phyloP scores from a whole-genome alignment of 2,797 vertebrate species.

The Alcedo atthis region DNA sequence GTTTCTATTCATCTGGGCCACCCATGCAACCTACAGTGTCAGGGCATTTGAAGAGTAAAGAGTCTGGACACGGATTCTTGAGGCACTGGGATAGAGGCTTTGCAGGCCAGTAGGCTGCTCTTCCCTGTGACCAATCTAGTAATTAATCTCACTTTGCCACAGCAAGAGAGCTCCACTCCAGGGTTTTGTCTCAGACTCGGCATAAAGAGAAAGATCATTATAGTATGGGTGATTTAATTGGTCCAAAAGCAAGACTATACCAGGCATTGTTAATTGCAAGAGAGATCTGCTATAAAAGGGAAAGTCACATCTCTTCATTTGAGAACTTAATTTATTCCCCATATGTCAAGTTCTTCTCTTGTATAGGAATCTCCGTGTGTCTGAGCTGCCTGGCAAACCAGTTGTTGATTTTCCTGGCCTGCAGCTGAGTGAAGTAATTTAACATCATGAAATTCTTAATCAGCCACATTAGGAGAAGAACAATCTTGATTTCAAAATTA shows the following conservation, averaged over 20 bases:
- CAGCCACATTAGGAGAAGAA: neutral
- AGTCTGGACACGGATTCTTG: no score
- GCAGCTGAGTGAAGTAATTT: neutral
- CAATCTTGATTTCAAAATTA: neutral
- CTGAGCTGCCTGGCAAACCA: neutral
- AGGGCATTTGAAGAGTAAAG: neutral
- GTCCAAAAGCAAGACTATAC: neutral
- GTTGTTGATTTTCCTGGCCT: neutral
- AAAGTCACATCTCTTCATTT: neutral
- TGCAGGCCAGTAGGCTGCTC: neutral
- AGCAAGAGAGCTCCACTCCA: neutral
- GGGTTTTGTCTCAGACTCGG: neutral
- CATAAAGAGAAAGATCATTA: neutral
- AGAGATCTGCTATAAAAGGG: neutral
- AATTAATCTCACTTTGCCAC: neutral
- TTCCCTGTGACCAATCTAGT: neutral
- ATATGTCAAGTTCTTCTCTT: neutral
- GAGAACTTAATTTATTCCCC: neutral
- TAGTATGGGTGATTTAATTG: neutral
- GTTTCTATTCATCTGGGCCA: neutral
- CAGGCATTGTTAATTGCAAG: neutral
- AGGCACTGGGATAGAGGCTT: neutral
- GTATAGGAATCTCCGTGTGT: fast-evolving
- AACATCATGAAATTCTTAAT: neutral
- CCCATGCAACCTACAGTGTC: neutral